Conservation (phyloP, 2,888 invertebrate species). For the Lobophora halterata region DNA sequence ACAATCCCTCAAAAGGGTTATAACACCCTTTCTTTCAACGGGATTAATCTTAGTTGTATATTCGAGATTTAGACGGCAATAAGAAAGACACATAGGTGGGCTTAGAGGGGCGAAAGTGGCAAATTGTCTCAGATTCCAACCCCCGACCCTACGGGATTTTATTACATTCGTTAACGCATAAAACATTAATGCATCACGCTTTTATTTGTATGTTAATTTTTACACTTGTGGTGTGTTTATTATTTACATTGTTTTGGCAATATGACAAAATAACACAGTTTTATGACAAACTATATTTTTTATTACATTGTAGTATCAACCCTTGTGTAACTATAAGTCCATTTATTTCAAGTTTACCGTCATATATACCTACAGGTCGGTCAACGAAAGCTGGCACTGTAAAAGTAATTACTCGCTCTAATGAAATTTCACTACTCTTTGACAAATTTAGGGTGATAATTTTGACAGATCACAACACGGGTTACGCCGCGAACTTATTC, state of each 20-base stretch:
- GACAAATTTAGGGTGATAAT: too few species aligned
- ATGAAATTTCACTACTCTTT: too few species aligned
- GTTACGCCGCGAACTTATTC: too few species aligned
- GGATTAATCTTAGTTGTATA: constrained; percentile 80
- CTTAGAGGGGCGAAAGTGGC: constrained; percentile 70
- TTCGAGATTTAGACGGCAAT: constrained; percentile 78
- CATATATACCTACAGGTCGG: too few species aligned
- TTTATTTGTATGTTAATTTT: constrained; percentile 67
- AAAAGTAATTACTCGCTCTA: too few species aligned
- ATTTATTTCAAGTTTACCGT: too few species aligned
- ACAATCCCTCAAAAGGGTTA: constrained; percentile 57
- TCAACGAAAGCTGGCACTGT: too few species aligned
- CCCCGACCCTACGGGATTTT: constrained; percentile 62
- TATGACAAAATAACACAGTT: too few species aligned
- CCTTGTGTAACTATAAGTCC: too few species aligned
- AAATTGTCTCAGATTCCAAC: constrained; percentile 78
- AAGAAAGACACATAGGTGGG: constrained; percentile 80
- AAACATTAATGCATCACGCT: constrained; percentile 71
- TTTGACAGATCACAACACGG: too few species aligned
- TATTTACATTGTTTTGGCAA: constrained; percentile 8
- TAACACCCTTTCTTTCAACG: constrained; percentile 74
- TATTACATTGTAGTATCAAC: too few species aligned
- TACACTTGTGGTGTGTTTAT: constrained; percentile 11
- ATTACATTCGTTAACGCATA: constrained; percentile 78
- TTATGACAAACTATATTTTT: too few species aligned